These are phyloP conservation scores for Dipus sagitta DNA, from an alignment of 2,797 vertebrate species.

Conservation along the genomic window DNA sequence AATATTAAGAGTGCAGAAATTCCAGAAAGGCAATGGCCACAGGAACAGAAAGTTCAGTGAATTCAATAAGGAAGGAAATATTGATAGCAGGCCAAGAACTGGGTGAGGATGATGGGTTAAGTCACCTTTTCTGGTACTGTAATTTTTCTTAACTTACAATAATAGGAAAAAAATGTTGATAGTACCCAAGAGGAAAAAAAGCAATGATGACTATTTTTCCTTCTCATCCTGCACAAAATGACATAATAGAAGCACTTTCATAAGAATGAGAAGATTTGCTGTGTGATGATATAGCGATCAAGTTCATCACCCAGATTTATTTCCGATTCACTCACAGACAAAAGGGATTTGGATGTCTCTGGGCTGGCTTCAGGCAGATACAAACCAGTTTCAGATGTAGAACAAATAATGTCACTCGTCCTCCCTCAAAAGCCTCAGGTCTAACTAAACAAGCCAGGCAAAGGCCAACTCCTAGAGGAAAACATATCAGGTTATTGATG, in stretches of 20 bases:
- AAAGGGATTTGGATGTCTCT: conserved; percentile 62
- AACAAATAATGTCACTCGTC: conserved; percentile 74
- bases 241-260: conserved; percentile 64
- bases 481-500: conserved; percentile 45
- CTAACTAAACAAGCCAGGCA: conserved; percentile 67
- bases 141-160: conserved; percentile 66
- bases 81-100: neutral
- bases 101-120: neutral
- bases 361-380: conserved; percentile 61
- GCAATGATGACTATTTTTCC: conserved; percentile 50
- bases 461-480: conserved; percentile 55
- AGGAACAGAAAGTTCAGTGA: conserved; percentile 50
- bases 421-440: conserved; percentile 38
- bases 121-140: conserved; percentile 46
- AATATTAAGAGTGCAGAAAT: conserved; percentile 61
- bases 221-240: conserved; percentile 50
- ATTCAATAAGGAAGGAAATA: conserved; percentile 61
- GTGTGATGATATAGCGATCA: conserved; percentile 31
- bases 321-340: conserved; percentile 37
- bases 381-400: conserved; percentile 66
- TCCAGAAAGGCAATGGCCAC: conserved; percentile 46
- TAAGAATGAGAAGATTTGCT: conserved; percentile 36
- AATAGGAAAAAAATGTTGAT: conserved; percentile 53
- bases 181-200: conserved; percentile 2
- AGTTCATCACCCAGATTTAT: conserved; percentile 54